A percentile compares a stretch with the other conserved stretches of the same genome.
Conservation (phyloP, 2,888 invertebrate genomes). For the Xanthostigma xanthostigma region DNA sequence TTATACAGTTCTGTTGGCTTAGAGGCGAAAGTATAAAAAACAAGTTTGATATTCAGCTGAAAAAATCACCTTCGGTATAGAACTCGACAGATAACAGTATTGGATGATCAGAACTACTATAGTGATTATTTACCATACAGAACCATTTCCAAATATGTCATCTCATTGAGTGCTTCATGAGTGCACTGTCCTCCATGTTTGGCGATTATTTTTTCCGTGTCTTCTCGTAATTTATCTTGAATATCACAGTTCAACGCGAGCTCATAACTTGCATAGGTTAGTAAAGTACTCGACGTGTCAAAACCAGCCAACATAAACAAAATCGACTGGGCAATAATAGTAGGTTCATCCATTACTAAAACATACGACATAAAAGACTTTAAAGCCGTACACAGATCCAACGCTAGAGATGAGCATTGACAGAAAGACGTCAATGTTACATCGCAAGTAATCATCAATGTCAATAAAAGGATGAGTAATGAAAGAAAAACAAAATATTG, state of each 20-base stretch:
- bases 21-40: background rate
- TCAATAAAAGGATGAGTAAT: no score
- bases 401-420: no score
- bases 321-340: constrained; percentile 39
- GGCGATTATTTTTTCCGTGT: constrained; percentile 22
- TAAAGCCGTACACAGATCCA: no score
- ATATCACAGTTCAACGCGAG: constrained; percentile 29
- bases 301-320: constrained; percentile 44
- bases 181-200: constrained; percentile 23
- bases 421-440: no score
- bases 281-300: constrained; percentile 42
- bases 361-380: background rate
- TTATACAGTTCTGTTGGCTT: background rate
- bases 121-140: constrained; percentile 14
- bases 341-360: constrained; percentile 34
- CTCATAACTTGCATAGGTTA: constrained; percentile 37
- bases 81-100: background rate
- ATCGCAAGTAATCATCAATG: no score
- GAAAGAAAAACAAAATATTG: no score
- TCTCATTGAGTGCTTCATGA: constrained; percentile 28
- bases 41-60: background rate
- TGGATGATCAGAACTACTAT: background rate
- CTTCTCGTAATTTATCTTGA: constrained; percentile 28
- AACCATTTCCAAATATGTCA: constrained; percentile 29
- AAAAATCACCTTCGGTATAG: background rate